Evolutionary conservation across 2,888 invertebrate species (phyloP).

Genomic region (Erebia ligea): DNA sequence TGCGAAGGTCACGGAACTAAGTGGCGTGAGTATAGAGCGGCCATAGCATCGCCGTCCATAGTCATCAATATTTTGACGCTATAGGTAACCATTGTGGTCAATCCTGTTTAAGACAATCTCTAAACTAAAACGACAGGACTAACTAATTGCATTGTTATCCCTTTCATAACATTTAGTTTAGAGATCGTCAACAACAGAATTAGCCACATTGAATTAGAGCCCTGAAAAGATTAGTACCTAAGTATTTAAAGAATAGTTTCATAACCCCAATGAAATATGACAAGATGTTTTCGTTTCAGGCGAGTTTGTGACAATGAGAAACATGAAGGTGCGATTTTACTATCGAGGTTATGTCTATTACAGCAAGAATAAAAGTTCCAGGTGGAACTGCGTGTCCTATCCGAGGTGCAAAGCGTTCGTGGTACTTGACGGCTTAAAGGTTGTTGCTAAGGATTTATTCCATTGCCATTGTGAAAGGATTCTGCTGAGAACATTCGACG

Average conservation of each 20-base stretch:
- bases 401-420: constrained; percentile 38
- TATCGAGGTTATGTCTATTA: constrained; percentile 37
- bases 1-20: too few relatives aligned
- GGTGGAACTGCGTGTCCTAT: constrained; percentile 43
- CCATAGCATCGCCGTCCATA: too few relatives aligned
- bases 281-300: constrained; percentile 31
- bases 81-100: too few relatives aligned
- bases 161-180: too few relatives aligned
- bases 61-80: neutral
- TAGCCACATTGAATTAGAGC: too few relatives aligned
- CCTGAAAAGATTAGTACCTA: too few relatives aligned
- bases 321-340: constrained; percentile 36
- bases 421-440: constrained; percentile 11
- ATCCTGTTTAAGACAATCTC: too few relatives aligned
- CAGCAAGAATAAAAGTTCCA: constrained; percentile 40
- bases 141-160: too few relatives aligned
- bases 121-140: too few relatives aligned
- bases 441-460: neutral
- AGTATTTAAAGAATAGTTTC: too few relatives aligned
- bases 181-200: too few relatives aligned
- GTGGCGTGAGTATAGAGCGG: neutral
- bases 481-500: constrained; percentile 14
- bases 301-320: constrained; percentile 28
- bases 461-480: constrained; percentile 24
- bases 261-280: neutral